Conservation (phyloP, 2,113 vertebrate species). For the Crotalus helleri region DNA sequence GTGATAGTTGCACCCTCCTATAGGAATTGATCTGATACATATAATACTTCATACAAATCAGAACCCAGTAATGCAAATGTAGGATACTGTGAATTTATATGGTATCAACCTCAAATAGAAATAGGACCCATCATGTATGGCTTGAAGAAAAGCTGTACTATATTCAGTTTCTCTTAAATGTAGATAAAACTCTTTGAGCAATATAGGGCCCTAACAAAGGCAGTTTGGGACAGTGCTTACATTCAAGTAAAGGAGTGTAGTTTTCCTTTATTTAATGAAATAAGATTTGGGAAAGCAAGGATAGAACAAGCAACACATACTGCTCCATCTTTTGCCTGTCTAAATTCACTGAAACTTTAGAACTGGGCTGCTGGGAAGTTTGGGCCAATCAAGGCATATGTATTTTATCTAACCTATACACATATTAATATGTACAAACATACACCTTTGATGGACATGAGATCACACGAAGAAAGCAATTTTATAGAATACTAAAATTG, state of each 20-base stretch:
- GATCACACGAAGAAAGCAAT: neutral
- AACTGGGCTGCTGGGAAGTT: neutral
- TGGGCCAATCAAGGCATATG: neutral
- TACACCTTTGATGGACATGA: neutral
- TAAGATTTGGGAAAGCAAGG: neutral
- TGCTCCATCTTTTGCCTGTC: neutral
- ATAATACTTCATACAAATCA: no score
- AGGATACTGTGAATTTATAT: neutral
- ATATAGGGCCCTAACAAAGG: neutral
- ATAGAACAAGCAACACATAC: neutral
- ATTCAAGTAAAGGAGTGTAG: neutral
- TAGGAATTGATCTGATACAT: no score
- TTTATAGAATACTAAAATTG: neutral
- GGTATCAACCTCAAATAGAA: neutral
- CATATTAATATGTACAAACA: neutral
- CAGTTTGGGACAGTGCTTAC: neutral
- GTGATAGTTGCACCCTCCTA: no score
- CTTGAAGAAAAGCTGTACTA: neutral
- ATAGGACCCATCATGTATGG: neutral
- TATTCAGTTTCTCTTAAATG: neutral
- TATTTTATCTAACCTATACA: neutral
- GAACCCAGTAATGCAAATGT: neutral
- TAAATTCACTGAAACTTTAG: neutral
- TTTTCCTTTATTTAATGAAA: neutral
- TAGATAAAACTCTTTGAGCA: neutral